Evolutionary conservation across 2,888 invertebrate species (phyloP).

Genomic region (Eupithecia centaureata): DNA sequence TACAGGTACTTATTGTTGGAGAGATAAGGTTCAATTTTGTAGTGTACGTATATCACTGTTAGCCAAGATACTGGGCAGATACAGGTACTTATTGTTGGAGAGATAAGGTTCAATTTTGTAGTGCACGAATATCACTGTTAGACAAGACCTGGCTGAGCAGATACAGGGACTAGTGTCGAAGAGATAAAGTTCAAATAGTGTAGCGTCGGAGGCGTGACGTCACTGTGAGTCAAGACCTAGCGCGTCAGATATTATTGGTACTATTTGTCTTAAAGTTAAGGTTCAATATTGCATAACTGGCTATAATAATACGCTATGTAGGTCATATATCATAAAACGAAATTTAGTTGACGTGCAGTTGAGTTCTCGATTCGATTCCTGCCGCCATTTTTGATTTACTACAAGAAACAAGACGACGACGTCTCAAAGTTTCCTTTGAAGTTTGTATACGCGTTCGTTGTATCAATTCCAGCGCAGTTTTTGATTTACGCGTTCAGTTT

Average conservation of each 20-base stretch:
- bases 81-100: not conserved
- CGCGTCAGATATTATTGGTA: too few relatives aligned
- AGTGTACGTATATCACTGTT: too few relatives aligned
- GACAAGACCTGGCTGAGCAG: not conserved
- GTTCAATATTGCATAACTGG: too few relatives aligned
- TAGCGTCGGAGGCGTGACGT: not conserved
- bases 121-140: not conserved
- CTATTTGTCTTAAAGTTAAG: too few relatives aligned
- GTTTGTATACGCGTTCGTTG: not conserved
- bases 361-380: not conserved
- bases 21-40: too few relatives aligned
- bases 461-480: not conserved
- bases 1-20: constrained; percentile 13
- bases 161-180: not conserved
- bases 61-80: constrained; percentile 49
- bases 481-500: not conserved
- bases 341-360: too few relatives aligned
- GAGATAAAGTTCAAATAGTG: not conserved
- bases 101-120: not conserved
- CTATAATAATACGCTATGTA: too few relatives aligned
- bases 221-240: not conserved
- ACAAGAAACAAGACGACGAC: not conserved
- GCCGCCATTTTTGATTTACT: not conserved
- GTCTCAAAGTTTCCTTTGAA: not conserved
- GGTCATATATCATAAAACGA: too few relatives aligned